Conservation (phyloP, 2,888 invertebrate genomes). For the Heliconius ethilla region DNA sequence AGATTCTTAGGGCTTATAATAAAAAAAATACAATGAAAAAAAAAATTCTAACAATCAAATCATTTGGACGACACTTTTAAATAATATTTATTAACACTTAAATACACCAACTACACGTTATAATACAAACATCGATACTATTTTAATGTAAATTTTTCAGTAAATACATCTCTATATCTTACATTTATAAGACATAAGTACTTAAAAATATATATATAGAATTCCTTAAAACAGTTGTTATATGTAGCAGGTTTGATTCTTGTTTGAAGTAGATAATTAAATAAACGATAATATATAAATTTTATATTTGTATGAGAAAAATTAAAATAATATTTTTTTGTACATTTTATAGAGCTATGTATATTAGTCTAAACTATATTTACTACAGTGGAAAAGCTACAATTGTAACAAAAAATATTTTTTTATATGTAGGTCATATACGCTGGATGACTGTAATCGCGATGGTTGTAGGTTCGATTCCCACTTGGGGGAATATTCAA, state of each 20-base stretch:
- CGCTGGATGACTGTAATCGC: too few relatives aligned
- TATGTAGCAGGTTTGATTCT: not conserved
- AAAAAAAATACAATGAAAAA: not conserved
- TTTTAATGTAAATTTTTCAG: constrained; percentile 39
- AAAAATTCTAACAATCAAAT: constrained; percentile 34
- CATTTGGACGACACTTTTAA: constrained; percentile 51
- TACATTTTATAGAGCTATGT: not conserved
- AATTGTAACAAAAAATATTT: constrained; percentile 3
- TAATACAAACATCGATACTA: constrained; percentile 70
- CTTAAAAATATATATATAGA: not conserved
- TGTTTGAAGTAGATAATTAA: not conserved
- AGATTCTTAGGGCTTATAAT: not conserved
- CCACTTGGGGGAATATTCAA: not conserved
- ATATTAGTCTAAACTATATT: not conserved
- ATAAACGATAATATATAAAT: not conserved
- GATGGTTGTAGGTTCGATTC: not conserved
- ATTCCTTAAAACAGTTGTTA: not conserved
- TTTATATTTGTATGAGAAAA: not conserved
- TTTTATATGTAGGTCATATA: not conserved
- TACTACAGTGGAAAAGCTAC: not conserved
- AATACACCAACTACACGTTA: constrained; percentile 69
- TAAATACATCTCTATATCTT: constrained; percentile 38
- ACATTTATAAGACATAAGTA: constrained; percentile 11
- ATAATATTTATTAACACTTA: constrained; percentile 76
- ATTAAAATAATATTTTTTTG: not conserved